phyloP scores from a whole-genome alignment of 2,888 invertebrate genomes.

The Magallana nippona region DNA sequence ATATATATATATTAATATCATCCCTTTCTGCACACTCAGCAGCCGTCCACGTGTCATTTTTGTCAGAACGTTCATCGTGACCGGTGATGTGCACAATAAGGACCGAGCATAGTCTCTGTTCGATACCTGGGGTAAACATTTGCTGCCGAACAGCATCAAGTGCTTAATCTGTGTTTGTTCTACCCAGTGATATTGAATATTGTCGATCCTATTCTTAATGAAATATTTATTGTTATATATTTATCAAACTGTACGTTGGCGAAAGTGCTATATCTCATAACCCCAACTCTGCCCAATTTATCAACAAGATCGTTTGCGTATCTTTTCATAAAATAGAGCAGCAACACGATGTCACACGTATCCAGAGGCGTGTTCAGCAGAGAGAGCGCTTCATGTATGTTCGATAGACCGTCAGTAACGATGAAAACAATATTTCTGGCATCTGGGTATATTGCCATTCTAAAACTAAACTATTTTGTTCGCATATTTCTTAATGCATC shows the following conservation, averaged over 20 bases:
- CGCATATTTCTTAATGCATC: conserved; percentile 70
- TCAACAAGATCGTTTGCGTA: conserved; percentile 59
- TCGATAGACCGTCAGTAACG: conserved; percentile 76
- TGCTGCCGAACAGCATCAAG: conserved; percentile 62
- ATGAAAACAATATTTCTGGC: conserved; percentile 72
- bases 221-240: conserved; percentile 48
- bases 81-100: conserved; percentile 71
- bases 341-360: no score
- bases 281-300: conserved; percentile 64
- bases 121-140: conserved; percentile 65
- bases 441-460: conserved; percentile 72
- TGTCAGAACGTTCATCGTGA: conserved; percentile 57
- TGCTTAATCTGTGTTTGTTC: conserved; percentile 70
- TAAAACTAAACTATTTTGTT: conserved; percentile 66
- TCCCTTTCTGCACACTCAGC: conserved; percentile 54
- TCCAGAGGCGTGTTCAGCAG: no score
- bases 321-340: conserved; percentile 64
- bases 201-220: conserved; percentile 47
- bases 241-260: conserved; percentile 43
- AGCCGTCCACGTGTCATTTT: conserved; percentile 49
- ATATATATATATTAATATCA: conserved; percentile 67
- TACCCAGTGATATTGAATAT: conserved; percentile 37
- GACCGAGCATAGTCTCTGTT: conserved; percentile 69
- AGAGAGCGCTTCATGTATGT: no score
- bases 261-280: conserved; percentile 66